Conservation (phyloP, 2,888 invertebrate genomes). For the Drosophila acutilabella region DNA sequence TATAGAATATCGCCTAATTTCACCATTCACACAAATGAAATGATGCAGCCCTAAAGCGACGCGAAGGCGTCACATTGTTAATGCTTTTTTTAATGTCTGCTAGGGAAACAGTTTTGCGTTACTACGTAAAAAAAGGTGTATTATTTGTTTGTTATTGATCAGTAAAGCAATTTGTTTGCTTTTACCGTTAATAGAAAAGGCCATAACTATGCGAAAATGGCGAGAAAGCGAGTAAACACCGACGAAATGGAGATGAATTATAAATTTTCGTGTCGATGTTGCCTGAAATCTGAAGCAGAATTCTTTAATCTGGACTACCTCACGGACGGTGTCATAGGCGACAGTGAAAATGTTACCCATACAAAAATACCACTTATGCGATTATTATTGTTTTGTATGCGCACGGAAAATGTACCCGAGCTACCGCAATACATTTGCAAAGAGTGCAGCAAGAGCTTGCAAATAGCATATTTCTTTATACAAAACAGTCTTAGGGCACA, state of each 20-base stretch:
- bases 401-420: conserved; percentile 64
- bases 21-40: conserved; percentile 35
- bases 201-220: conserved; percentile 53
- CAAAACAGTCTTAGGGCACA: conserved; percentile 77
- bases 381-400: conserved; percentile 72
- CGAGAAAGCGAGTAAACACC: conserved; percentile 47
- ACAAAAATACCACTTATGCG: conserved; percentile 68
- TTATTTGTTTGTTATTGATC: conserved; percentile 21
- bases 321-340: conserved; percentile 41
- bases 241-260: conserved; percentile 58
- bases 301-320: conserved; percentile 73
- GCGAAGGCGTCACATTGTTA: conserved; percentile 48
- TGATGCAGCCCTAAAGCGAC: conserved; percentile 29
- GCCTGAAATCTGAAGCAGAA: conserved; percentile 77
- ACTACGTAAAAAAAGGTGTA: conserved; percentile 23
- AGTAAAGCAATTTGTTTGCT: conserved; percentile 14
- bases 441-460: conserved; percentile 75
- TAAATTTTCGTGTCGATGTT: conserved; percentile 78
- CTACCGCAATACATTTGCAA: conserved; percentile 75
- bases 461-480: conserved; percentile 78
- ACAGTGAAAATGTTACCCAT: conserved; percentile 21
- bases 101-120: conserved; percentile 37
- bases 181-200: background rate
- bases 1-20: background rate
- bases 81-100: conserved; percentile 47